Conservation (phyloP, 2,113 vertebrate species). For the Thamnaconus septentrionalis region DNA sequence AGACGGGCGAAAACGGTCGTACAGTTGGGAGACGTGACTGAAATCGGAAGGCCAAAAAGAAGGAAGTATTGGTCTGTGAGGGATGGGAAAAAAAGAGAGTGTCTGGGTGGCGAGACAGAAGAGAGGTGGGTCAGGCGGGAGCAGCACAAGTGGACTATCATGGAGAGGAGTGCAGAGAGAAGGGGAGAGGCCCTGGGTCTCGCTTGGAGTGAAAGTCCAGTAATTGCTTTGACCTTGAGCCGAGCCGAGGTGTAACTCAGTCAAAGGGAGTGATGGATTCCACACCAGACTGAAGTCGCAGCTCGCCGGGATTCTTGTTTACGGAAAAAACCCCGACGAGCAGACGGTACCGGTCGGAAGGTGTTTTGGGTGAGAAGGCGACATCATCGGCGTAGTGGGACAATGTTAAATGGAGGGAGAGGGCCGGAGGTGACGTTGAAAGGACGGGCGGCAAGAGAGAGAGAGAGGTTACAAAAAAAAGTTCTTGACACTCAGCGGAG, state of each 20-base stretch:
- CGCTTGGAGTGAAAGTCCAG: no score
- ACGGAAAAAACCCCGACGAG: constrained; percentile 9
- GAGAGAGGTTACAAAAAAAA: constrained; percentile 14
- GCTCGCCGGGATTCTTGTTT: constrained; percentile 49
- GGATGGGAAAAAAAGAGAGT: background rate
- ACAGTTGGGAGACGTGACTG: background rate
- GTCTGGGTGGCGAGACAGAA: background rate
- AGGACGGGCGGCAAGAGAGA: constrained; percentile 19
- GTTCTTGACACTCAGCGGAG: constrained; percentile 2
- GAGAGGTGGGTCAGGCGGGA: constrained; percentile 16
- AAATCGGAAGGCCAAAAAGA: constrained; percentile 9
- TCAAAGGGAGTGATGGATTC: constrained; percentile 59
- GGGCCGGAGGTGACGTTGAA: constrained; percentile 17
- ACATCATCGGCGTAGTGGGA: constrained; percentile 18
- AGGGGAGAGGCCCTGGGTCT: no score
- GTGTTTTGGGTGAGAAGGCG: background rate
- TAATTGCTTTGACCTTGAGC: constrained; percentile 63
- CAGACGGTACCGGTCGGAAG: constrained; percentile 1
- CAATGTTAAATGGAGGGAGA: constrained; percentile 22
- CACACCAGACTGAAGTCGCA: constrained; percentile 48
- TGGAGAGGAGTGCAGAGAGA: no score
- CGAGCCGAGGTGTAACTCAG: constrained; percentile 52
- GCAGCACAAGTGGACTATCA: no score
- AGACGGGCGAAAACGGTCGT: background rate
- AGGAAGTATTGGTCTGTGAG: background rate